phyloP scores from a whole-genome alignment of 2,797 vertebrate species.

The Carcharodon carcharias region DNA sequence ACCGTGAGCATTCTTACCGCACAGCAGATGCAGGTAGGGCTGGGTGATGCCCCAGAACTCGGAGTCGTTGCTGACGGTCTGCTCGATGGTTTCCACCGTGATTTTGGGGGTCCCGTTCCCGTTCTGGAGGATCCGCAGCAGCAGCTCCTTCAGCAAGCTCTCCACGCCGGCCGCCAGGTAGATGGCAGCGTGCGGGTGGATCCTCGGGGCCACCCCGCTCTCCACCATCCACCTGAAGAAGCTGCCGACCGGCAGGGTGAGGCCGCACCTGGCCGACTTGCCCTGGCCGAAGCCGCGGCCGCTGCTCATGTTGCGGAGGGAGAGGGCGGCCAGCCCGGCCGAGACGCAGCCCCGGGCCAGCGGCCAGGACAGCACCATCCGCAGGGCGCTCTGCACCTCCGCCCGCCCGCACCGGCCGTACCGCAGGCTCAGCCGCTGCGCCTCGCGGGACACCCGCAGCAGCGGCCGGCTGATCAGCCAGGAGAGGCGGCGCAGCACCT shows the following conservation, averaged over 20 bases:
- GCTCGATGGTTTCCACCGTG: constrained; percentile 76
- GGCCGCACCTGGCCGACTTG: constrained; percentile 83
- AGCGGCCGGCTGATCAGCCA: constrained; percentile 77
- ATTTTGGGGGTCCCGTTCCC: constrained; percentile 73
- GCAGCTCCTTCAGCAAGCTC: constrained; percentile 83
- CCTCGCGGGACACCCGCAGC: constrained; percentile 81
- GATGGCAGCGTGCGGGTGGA: constrained; percentile 94
- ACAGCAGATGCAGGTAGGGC: constrained; percentile 84
- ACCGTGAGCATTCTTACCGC: constrained; percentile 89
- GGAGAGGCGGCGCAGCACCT: constrained; percentile 78
- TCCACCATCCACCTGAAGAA: constrained; percentile 98
- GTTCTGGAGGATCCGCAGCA: constrained; percentile 56
- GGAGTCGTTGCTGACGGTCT: constrained; percentile 77
- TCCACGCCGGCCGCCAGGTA: constrained; percentile 88
- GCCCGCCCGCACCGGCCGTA: constrained; percentile 93
- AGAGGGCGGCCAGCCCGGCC: constrained; percentile 78
- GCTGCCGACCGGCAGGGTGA: constrained; percentile 83
- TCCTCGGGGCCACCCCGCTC: constrained; percentile 76
- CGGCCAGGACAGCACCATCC: constrained; percentile 82
- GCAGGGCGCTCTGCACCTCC: constrained; percentile 87
- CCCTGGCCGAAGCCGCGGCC: constrained; percentile 85
- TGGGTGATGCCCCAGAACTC: constrained; percentile 92
- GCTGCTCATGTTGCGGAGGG: constrained; percentile 89
- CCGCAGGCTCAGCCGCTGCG: constrained; percentile 86
- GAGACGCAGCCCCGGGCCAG: constrained; percentile 73